Base-by-base conservation (phyloP, 2,888 invertebrate species). In the Cephus sareptanus region DNA sequence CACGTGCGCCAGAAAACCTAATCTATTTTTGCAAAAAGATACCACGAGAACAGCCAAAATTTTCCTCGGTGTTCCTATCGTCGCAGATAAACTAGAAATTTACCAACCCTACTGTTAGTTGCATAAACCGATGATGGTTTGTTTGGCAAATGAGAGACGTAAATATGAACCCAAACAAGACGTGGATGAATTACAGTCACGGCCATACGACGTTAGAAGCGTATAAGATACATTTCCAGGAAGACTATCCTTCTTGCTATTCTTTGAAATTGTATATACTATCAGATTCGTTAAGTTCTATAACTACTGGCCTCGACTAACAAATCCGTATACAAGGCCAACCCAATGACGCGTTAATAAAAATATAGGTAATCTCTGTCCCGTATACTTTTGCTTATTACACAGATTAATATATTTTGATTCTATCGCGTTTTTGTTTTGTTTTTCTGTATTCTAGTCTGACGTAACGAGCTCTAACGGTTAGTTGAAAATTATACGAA, bases 1-100 rank as follows among this genome's bases (percentile, higher is more conserved):
- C 31, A 75, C 69, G 23, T 73, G 69, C 35, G 34, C 75, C 40
- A 33, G 74, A 73, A 37, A 13, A 35, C 31, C 35, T 75, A 73
- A 37, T 73, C 73, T 79, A 77, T 76, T 76, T 76, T 71, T 75
- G 23, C 9, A 3, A 56, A 56, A 23, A 56, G 9, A 2, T 23
- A 56, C 2, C 56, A 56, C 56, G 23, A 23, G 56, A 9, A 56
- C 1, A 56, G 23, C 9, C 23, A 2, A 56, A 56, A 56, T 56
- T 56, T 56, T 56, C 23, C 56, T 23, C 56, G 9, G 9, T 0
- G 56, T 56, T 23, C 1, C 40, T 6, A 40, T 23, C 23, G 3
- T 56, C 56, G 6, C 0, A 1, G 56, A 56, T 23, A 56, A 56
- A 56, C 1, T 23, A 56, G 6, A 2, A 56, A 15, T 9, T 56